Evolutionary conservation across 1,140 invertebrate genomes (phyloP), one percentile per base, ranked within the genome.

Genomic region (Harpegnathos saltator): DNA sequence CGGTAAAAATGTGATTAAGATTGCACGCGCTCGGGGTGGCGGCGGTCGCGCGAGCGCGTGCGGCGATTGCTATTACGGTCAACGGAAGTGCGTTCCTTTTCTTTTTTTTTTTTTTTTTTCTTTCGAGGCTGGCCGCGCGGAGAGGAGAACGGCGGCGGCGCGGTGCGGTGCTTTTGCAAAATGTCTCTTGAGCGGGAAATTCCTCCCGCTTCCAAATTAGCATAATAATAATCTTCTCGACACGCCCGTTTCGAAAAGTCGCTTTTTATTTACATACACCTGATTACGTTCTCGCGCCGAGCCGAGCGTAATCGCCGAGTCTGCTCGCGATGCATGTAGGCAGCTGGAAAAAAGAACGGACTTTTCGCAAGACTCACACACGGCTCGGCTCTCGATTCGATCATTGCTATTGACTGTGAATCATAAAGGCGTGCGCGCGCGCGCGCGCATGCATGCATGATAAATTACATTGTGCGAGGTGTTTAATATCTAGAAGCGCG

Each of bases 281-380:
- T 33, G 17, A 61, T 22, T 17, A 61, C 12, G 19, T 22, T 58
- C 29, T 80, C 33, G 33, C 22, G 33, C 15, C 15, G 29, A 17
- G 52, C 4, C 48, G 48, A 77, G 15, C 15, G 15, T 52, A 75
- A 52, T 63, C 58, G 66, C 52, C 26, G 26, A 65, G n/a, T 65
- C 19, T 9, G 19, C n/a, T 19, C 19, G 19, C 19, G 12, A 54
- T 38, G 26, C 24, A 77, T 44, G 14, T 11, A 9, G 38, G 9
- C 26, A 68, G 74, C 68, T 78, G 9, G 50, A 68, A 63, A 69
- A 58, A 78, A 77, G 69, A 69, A 78, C 50, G n/a, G 15, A 50
- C 24, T 5, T 68, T 62, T 24, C 54, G 74, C 62, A 68, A 56
- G 26, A 66, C 29, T 66, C 24, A n/a, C n/a, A n/a, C 66, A 62